Base-by-base conservation (phyloP, 2,888 invertebrate species). In the Alsophila aescularia region DNA sequence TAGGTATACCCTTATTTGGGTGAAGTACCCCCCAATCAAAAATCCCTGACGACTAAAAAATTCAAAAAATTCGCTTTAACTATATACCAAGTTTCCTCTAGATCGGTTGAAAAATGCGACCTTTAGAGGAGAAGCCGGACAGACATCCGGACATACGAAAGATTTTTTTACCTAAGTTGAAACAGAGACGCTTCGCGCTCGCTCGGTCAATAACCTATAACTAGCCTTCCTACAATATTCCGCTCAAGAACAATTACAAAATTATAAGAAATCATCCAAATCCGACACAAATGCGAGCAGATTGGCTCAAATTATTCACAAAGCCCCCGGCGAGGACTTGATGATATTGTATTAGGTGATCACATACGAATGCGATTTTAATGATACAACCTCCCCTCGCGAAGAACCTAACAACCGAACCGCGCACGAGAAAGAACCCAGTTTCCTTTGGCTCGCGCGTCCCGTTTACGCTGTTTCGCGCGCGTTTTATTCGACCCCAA, bases 311-410 rank as follows among this genome's bases (percentile, higher is more conserved):
- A 90, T 90, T 90, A 91, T 90, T 90, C 90, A 90, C 87, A 85
- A 87, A 89, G 84, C 85, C 89, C 89, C 60, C 70, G 73, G 82
- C 79, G 65, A 64, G 83, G 85, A 89, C 89, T 89, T 88, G 90
- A 90, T 90, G 90, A 90, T 92, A 92, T 92, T 92, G 91, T 92
- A 92, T 92, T 90, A 91, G 88, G 90, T 87, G 91, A 92, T 92
- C 92, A 90, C 91, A 91, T 85, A 91, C 90, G 91, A 91, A 92
- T 91, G 85, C 83, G 90, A 88, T 84, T 91, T 92, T 92, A 91
- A 92, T 92, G 90, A 86, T 87, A 84, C 79, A 68, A 71, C 65
- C 62, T 63, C 73, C 79, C 84, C 76, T 79, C 69, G 39, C 67
- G 64, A 73, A 75, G 57, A 47, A 69, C 66, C 68, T 60, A 41